These are phyloP conservation scores for Caenorhabditis remanei DNA, from an alignment of 1,140 invertebrate species.

Conservation along the genomic window DNA sequence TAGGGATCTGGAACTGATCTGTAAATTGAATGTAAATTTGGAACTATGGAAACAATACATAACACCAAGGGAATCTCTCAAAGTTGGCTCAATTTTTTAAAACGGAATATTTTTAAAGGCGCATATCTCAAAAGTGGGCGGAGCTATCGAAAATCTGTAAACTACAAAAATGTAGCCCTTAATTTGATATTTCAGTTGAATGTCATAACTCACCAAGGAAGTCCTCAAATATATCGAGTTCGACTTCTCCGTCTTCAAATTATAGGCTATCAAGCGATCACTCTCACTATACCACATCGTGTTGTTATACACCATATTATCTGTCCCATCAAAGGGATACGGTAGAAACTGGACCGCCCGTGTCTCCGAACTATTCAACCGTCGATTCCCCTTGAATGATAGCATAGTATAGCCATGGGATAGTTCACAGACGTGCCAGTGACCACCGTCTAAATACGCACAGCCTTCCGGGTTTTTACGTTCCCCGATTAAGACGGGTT, in stretches of 20 bases:
- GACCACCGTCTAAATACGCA: conserved; percentile 32
- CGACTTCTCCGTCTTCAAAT: conserved; percentile 20
- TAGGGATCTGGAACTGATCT: no score
- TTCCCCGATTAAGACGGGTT: conserved; percentile 23
- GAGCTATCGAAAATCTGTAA: no score
- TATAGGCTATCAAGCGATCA: conserved; percentile 20
- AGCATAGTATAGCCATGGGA: conserved; percentile 40
- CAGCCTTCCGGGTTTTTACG: conserved; percentile 29
- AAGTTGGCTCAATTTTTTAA: no score
- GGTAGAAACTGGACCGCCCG: conserved; percentile 46
- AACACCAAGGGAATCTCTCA: no score
- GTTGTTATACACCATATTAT: conserved; percentile 37
- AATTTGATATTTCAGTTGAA: no score
- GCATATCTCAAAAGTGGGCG: no score
- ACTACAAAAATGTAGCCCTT: no score
- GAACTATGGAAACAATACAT: no score
- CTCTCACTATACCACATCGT: conserved; percentile 38
- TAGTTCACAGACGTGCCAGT: conserved; percentile 35
- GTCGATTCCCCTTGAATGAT: conserved; percentile 20
- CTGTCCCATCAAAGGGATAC: conserved; percentile 45
- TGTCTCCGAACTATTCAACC: conserved; percentile 37
- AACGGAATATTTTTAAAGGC: no score
- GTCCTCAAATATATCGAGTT: conserved; percentile 10
- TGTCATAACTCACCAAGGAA: not conserved
- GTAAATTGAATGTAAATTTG: no score